phyloP scores from a whole-genome alignment of 2,888 invertebrate genomes.

The Anthrax anthrax region DNA sequence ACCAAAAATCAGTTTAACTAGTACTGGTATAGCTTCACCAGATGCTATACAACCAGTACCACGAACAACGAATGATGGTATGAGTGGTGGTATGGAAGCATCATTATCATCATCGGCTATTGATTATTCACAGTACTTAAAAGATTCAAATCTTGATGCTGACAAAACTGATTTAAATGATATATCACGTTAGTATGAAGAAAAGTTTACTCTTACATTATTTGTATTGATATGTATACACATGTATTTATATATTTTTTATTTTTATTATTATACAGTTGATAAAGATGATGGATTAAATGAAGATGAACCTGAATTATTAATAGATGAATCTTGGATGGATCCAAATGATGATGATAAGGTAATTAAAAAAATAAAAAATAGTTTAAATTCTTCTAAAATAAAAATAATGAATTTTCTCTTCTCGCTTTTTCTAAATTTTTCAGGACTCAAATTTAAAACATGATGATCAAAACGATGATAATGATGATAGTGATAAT shows the following conservation, averaged over 20 bases:
- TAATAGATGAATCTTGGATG: constrained; percentile 49
- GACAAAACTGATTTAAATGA: constrained; percentile 21
- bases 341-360: constrained; percentile 16
- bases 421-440: background rate
- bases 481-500: constrained; percentile 3
- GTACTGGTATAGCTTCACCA: background rate
- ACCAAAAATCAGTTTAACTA: background rate
- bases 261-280: constrained; percentile 20
- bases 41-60: constrained; percentile 27
- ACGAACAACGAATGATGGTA: background rate
- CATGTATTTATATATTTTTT: background rate
- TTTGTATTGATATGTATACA: too few species aligned
- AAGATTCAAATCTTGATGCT: constrained; percentile 29
- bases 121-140: constrained; percentile 33
- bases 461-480: background rate
- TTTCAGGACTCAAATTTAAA: background rate
- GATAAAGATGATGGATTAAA: constrained; percentile 42
- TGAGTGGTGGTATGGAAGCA: too few species aligned
- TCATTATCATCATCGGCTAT: constrained; percentile 17
- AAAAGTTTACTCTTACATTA: background rate
- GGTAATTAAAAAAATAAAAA: background rate
- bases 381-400: too few species aligned
- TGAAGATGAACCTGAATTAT: constrained; percentile 28
- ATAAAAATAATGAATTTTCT: too few species aligned
- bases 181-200: constrained; percentile 20